phyloP scores from a whole-genome alignment of 2,888 invertebrate genomes.

The Cephus spinipes region DNA sequence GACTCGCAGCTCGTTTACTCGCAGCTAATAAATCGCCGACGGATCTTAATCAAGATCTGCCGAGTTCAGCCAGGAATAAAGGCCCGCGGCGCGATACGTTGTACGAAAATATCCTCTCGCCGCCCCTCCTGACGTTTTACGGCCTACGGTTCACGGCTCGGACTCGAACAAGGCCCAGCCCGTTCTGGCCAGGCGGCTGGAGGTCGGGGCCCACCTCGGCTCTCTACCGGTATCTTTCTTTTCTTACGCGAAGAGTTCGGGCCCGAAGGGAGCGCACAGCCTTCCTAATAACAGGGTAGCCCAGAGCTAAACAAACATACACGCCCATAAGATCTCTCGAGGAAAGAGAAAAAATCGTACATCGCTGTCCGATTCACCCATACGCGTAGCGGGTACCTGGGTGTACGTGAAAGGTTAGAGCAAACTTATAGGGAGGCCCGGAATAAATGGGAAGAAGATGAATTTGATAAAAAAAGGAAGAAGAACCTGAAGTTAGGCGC shows the following conservation, averaged over 20 bases:
- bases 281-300: slow-evolving; percentile 64
- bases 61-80: slow-evolving; percentile 20
- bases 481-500: background rate
- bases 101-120: slow-evolving; percentile 5
- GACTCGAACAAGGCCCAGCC: background rate
- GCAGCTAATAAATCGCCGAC: slow-evolving; percentile 38
- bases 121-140: background rate
- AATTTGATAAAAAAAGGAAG: slow-evolving; percentile 11
- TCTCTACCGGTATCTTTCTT: background rate
- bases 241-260: slow-evolving; percentile 3
- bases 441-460: slow-evolving; percentile 6
- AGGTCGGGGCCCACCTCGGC: background rate
- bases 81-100: slow-evolving; percentile 14
- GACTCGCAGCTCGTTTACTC: background rate
- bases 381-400: slow-evolving; percentile 30
- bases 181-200: background rate
- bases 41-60: slow-evolving; percentile 43
- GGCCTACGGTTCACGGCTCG: background rate
- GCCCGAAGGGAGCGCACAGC: slow-evolving; percentile 38
- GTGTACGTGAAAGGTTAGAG: slow-evolving; percentile 14
- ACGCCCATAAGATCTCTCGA: slow-evolving; percentile 63
- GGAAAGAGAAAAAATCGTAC: background rate
- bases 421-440: background rate
- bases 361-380: background rate
- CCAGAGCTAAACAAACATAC: slow-evolving; percentile 66